Base-by-base conservation (phyloP, 2,113 vertebrate genomes). In the Hypocryptadius cinnamomeus region DNA sequence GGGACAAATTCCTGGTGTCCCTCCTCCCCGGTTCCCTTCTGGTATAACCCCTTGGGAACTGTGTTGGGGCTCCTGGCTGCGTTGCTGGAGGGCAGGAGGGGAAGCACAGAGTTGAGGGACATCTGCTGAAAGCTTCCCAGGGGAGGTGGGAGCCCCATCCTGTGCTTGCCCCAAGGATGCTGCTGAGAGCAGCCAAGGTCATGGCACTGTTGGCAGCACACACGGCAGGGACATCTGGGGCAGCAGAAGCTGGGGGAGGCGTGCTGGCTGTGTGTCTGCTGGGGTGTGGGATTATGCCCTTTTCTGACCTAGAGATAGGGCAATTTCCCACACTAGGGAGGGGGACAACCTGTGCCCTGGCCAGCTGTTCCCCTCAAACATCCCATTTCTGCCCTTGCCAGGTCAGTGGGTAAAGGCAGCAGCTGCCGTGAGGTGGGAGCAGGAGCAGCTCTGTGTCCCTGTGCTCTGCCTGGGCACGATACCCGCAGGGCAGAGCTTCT, bases 21-120 rank as follows among this genome's bases (percentile, higher is more conserved):
- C 28, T 64, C 13, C 27, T 59, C 8, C 24, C 45, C 25, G 6
- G 63, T 20, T 78, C 24, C 37, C 8, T 79, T 24, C 60, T 8
- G 3, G 1, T 7, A 0, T 21, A 27, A 45, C 16, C 0, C 0
- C 11, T 8, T 30, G 56, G 54, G 61, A 13, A 22, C 5, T 0
- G 4, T 1, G 0, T 1, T 44, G 30, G 64, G 47, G 48, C 31
- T 80, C 65, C 68, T 37, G 15, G n/a, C 71, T 44, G 45, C 1
- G 8, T 4, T 1, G 14, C 71, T 37, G 39, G 31, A 48, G 85
- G 16, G 44, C 5, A 2, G 65, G 22, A 76, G 42, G 33, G 45
- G 39, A 47, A 54, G 47, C 6, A 2, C 5, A 6, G 54, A 14
- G 31, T 2, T 33, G 74, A 39, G 12, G 51, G 48, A 39, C 28